Base-by-base conservation (phyloP, 1,140 invertebrate species). In the Pantala flavescens region DNA sequence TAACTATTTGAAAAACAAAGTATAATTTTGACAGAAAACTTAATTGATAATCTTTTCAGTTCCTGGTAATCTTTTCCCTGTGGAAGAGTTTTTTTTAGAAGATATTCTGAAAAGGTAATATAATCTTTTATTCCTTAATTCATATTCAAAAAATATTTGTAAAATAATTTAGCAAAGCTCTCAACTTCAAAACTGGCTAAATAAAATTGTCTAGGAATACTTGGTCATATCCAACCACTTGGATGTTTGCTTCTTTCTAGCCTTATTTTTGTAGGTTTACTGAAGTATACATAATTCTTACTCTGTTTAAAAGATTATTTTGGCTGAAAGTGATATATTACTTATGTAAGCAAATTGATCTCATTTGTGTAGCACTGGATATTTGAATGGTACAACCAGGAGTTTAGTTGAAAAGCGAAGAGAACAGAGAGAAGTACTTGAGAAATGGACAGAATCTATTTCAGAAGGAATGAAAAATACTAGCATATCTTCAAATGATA, bases 61-160 rank as follows among this genome's bases (percentile, higher is more conserved):
- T 73, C 91, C 93, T 73, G 95, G 95, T 0, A 87, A 89, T 70
- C 81, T 88, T n/a, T 92, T 87, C 82, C 87, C 90, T 12, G 94
- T 98, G 0, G 88, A 93, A 72, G 86, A 89, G 42, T 91, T 87
- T 79, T 95, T 89, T 79, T 80, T 98, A 16, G 95, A 96, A 80
- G 93, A 98, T 77, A 84, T 98, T 55, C 83, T 98, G 0, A 86
- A 86, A 77, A 73, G 74, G 78, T 80, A 77, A 79, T n/a, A n/a
- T n/a, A n/a, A n/a, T n/a, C n/a, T n/a, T n/a, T n/a, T n/a, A n/a
- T n/a, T n/a, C n/a, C n/a, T n/a, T n/a, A n/a, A n/a, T n/a, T n/a
- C n/a, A n/a, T n/a, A n/a, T n/a, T n/a, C n/a, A n/a, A n/a, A n/a
- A n/a, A n/a, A n/a, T n/a, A n/a, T n/a, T n/a, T n/a, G n/a, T n/a